Base-by-base conservation (phyloP, 2,888 invertebrate genomes). In the Drosophila quinaria region DNA sequence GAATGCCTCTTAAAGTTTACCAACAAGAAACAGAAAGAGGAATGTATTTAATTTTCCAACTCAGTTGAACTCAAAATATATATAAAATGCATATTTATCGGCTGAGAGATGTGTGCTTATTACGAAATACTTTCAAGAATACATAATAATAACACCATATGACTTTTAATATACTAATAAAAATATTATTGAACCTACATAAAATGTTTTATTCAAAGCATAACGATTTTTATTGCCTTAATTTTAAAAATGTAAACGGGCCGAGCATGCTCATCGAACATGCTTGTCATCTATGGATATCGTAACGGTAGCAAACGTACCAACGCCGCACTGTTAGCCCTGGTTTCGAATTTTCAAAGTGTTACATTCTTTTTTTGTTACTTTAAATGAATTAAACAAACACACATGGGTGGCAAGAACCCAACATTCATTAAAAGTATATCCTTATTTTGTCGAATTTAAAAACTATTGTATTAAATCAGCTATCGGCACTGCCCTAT, bases 121-220 rank as follows among this genome's bases (percentile, higher is more conserved):
- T 84, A 88, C 72, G 74, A 88, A 86, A 78, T 83, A 84, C 80
- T 70, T 83, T 88, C 87, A 88, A 46, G 72, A 88, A 76, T 77
- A 80, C 82, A 83, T 83, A 78, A 83, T 83, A 78, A 83, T 80
- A 86, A 86, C 86, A 83, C 80, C 89, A 88, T 88, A 83, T 83
- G 89, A 88, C 83, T 86, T 84, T 88, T 88, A 84, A 81, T 73
- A 83, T 78, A 74, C 87, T 88, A 88, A 84, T 84, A 84, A 84
- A 83, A 71, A 86, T 85, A 87, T 83, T 80, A 88, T 82, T 86
- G 86, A 84, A 86, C 89, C 83, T 86, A 83, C 9, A 6, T 17
- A 9, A 29, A 29, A 11, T 10, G 39, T 25, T 9, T 22, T 35
- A 44, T 13, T 52, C 1, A n/a, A 15, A 15, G 1, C 0, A 11